Percentiles rank a stretch among this genome's conserved stretches.
These are phyloP conservation scores for Pherbina coryleti DNA, from an alignment of 2,888 invertebrate genomes.

Conservation along the genomic window DNA sequence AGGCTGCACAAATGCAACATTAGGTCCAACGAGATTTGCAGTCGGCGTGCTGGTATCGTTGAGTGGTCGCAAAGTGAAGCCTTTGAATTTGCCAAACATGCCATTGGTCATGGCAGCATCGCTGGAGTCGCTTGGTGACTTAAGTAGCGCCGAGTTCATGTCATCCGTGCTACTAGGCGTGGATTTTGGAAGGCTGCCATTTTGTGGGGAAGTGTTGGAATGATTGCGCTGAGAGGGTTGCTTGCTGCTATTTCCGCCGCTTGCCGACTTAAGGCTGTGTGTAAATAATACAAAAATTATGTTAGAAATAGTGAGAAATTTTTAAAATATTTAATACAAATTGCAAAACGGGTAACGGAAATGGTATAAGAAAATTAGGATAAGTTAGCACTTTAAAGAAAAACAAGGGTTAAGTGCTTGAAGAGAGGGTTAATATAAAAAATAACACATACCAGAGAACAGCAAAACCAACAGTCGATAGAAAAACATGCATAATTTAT, in stretches of 20 bases:
- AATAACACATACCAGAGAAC: neutral
- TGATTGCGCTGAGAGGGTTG: conserved; percentile 61
- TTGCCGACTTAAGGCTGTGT: conserved; percentile 64
- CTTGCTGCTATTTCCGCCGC: conserved; percentile 49
- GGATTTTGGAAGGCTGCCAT: conserved; percentile 69
- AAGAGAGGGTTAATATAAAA: neutral
- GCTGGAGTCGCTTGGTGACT: conserved; percentile 72
- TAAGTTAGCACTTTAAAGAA: neutral
- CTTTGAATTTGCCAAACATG: conserved; percentile 89
- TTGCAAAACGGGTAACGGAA: neutral
- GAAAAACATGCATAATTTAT: neutral
- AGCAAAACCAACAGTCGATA: neutral
- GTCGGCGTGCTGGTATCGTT: conserved; percentile 61
- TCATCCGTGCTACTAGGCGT: conserved; percentile 77
- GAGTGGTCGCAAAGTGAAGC: conserved; percentile 77
- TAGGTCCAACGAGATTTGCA: conserved; percentile 65
- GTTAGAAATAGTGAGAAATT: conserved; percentile 20
- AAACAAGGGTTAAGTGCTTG: neutral
- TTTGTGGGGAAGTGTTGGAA: conserved; percentile 48
- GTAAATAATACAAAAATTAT: conserved; percentile 37
- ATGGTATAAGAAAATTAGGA: neutral
- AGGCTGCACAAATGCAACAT: conserved; percentile 73
- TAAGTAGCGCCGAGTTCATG: conserved; percentile 78
- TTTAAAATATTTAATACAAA: neutral
- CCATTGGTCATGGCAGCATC: conserved; percentile 72